These are phyloP conservation scores for Tyto alba DNA, from an alignment of 2,113 vertebrate species.

Conservation along the genomic window DNA sequence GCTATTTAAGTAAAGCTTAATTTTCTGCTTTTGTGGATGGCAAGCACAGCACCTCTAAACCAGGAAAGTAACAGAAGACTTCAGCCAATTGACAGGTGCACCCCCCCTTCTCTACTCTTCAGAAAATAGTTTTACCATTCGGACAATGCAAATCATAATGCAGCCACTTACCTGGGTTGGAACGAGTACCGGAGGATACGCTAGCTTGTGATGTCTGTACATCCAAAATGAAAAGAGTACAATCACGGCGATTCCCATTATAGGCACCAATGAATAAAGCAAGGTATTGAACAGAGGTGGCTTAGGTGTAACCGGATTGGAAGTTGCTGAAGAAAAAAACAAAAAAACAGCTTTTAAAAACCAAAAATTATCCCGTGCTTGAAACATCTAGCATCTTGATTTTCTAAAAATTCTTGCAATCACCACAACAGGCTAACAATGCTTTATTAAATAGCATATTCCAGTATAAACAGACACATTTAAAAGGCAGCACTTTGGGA, in stretches of 20 bases:
- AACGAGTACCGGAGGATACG: constrained; percentile 94
- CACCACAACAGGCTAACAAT: background rate
- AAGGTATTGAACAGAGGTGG: constrained; percentile 92
- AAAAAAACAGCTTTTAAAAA: background rate
- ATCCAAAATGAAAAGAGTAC: constrained; percentile 97
- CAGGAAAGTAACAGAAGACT: background rate
- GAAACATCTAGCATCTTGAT: background rate
- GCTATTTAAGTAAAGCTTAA: constrained; percentile 14
- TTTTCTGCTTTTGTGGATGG: background rate
- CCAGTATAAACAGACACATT: background rate
- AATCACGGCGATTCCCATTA: constrained; percentile 90
- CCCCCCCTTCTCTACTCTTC: background rate
- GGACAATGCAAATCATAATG: background rate
- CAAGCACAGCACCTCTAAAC: background rate
- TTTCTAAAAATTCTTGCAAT: background rate
- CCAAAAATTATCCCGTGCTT: background rate
- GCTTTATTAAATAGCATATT: background rate
- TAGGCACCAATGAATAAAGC: constrained; percentile 93
- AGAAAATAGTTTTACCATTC: background rate
- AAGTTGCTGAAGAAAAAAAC: constrained; percentile 81
- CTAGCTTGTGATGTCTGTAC: constrained; percentile 97
- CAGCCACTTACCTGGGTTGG: constrained; percentile 90
- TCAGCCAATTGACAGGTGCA: background rate
- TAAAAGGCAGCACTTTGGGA: background rate
- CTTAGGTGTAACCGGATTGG: constrained; percentile 88